These are phyloP conservation scores for Andrena praecox DNA, from an alignment of 2,888 invertebrate species.

Conservation along the genomic window DNA sequence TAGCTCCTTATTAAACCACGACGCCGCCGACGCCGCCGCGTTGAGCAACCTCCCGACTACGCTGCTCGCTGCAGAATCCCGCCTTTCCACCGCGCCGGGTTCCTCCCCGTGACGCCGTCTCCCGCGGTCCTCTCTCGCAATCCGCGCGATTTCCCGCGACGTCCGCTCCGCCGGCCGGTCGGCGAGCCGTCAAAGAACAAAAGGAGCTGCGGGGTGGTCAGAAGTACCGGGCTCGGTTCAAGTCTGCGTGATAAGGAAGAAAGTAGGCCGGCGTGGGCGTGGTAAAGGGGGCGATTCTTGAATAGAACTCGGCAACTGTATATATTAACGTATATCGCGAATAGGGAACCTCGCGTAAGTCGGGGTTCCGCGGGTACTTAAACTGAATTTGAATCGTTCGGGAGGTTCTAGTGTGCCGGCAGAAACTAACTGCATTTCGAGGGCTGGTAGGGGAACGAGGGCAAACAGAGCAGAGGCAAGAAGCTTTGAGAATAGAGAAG, in stretches of 20 bases:
- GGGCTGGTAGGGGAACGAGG: too few relatives aligned
- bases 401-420: too few relatives aligned
- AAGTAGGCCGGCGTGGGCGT: neutral
- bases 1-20: conserved; percentile 86
- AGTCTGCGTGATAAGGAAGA: neutral
- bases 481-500: too few relatives aligned
- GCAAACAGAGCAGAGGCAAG: too few relatives aligned
- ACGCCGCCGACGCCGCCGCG: conserved; percentile 73
- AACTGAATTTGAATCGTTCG: too few relatives aligned
- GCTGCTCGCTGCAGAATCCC: conserved; percentile 62
- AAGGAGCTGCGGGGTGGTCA: neutral
- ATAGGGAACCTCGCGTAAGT: too few relatives aligned
- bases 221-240: neutral
- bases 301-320: neutral
- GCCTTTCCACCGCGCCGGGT: conserved; percentile 40
- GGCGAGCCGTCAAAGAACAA: neutral
- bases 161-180: neutral
- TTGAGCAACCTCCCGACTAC: conserved; percentile 75
- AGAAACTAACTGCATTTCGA: too few relatives aligned
- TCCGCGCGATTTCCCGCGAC: conserved; percentile 8
- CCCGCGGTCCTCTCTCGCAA: neutral
- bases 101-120: neutral
- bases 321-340: neutral
- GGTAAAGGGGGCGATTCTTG: neutral
- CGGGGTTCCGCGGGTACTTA: too few relatives aligned